These are phyloP conservation scores for Oikopleura dioica DNA, from an alignment of 23 tunicate genomes.

Conservation along the genomic window DNA sequence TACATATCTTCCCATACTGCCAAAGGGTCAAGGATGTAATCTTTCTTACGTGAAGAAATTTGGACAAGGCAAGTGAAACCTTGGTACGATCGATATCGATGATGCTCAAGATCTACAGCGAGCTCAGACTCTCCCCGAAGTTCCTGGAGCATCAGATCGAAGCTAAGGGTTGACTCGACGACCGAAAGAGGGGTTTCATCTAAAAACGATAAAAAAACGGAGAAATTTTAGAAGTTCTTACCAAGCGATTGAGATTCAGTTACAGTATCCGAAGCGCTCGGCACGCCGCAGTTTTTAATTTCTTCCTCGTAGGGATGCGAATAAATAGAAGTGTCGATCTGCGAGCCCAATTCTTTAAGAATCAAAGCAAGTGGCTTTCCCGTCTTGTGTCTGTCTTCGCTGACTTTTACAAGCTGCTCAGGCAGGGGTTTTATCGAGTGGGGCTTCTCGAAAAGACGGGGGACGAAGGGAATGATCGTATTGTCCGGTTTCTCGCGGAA, in stretches of 20 bases:
- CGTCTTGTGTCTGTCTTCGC: neutral
- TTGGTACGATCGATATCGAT: slow-evolving; percentile 68
- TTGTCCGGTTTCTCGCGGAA: slow-evolving; percentile 60
- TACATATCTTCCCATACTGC: slow-evolving; percentile 43
- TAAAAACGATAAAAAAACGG: neutral
- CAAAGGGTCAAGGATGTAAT: slow-evolving; percentile 69
- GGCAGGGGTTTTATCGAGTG: slow-evolving; percentile 38
- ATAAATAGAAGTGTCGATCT: slow-evolving; percentile 24
- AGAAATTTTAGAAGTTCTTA: neutral
- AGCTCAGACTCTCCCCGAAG: slow-evolving; percentile 26
- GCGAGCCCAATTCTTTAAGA: neutral
- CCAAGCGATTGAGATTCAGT: neutral
- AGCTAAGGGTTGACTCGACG: slow-evolving; percentile 10
- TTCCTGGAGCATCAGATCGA: slow-evolving; percentile 21
- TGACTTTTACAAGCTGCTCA: neutral
- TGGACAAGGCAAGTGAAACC: slow-evolving; percentile 97
- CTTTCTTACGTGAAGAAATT: slow-evolving; percentile 51
- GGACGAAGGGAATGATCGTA: slow-evolving; percentile 53
- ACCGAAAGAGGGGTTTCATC: slow-evolving; percentile 18
- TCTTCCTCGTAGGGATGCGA: slow-evolving; percentile 67
- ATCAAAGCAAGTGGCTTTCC: neutral
- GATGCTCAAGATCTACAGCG: slow-evolving; percentile 92
- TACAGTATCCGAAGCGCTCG: neutral
- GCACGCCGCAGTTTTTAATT: slow-evolving; percentile 16
- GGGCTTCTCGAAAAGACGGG: slow-evolving; percentile 38